Base-by-base conservation (phyloP, 2,113 vertebrate species). In the Nibea coibor region DNA sequence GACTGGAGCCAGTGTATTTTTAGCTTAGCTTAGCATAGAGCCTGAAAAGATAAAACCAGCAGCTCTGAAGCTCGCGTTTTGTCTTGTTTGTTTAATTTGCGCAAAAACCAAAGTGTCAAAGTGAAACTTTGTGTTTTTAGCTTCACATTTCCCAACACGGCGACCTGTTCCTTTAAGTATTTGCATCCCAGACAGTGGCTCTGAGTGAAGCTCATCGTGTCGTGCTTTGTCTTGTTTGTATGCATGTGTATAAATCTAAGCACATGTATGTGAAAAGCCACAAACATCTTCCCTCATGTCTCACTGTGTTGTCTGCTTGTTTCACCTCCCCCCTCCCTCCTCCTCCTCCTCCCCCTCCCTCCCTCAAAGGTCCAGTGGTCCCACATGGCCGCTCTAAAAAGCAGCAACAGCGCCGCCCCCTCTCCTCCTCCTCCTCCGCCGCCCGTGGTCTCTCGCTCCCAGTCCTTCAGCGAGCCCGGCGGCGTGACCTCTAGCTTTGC, bases 371-470 rank as follows among this genome's bases (percentile, higher is more conserved):
- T 98, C 95, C 97, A 97, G 95, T 98, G 98, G 97, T 98, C 97
- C 93, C 97, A 99, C 95, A 97, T 98, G 96, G 97, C 97, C 92
- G 97, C 98, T 96, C 96, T 99, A 95, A 99, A 98, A 96, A 99
- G 96, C 96, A 98, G 95, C 96, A 93, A 89, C 91, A 92, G 78
- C 48, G 89, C 92, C 0, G 82, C 92, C 66, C 91, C 93, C 86
- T 89, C 90, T 88, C 87, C 91, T 91, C 89, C 88, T 87, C 86
- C 91, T 91, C 89, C 88, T 85, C 86, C 86, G 22, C 57, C 96
- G 92, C 96, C 96, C 91, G 96, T 96, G 93, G 91, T 93, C 24
- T 95, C 96, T 91, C 95, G 96, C 94, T 98, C 97, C 93, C 97
- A 98, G 96, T 99, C 97, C 94, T 98, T 98, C 97, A 98, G 97